phyloP scores from a whole-genome alignment of 2,888 invertebrate species.

The Aromia moschata region DNA sequence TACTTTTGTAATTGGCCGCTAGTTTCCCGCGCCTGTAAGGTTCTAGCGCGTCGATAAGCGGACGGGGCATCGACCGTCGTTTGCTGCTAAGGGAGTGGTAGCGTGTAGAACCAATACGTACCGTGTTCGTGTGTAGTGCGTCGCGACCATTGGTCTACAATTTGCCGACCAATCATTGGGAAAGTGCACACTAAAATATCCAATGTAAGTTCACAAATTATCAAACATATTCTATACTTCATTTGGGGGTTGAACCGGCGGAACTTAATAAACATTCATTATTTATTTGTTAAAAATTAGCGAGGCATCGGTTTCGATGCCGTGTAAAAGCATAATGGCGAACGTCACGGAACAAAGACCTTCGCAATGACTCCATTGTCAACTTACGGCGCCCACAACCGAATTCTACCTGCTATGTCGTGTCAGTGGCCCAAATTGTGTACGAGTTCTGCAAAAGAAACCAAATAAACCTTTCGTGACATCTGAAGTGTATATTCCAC shows the following conservation, averaged over 20 bases:
- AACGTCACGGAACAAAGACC: conserved; percentile 36
- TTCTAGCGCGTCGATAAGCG: conserved; percentile 57
- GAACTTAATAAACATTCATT: conserved; percentile 52
- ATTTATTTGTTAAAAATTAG: conserved; percentile 35
- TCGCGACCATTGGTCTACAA: conserved; percentile 86
- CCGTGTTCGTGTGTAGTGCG: conserved; percentile 73
- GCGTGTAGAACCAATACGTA: conserved; percentile 77
- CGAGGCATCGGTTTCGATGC: conserved; percentile 1
- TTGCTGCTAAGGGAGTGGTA: conserved; percentile 70
- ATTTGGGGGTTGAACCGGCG: conserved; percentile 57
- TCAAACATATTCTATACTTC: conserved; percentile 65
- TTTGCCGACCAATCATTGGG: conserved; percentile 90
- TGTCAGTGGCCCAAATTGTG: no score
- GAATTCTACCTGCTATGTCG: not conserved
- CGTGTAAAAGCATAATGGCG: conserved; percentile 30
- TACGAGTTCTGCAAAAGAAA: no score
- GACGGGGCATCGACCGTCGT: conserved; percentile 61
- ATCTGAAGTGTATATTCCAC: no score
- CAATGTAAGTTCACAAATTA: conserved; percentile 80
- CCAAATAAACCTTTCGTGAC: no score
- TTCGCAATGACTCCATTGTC: conserved; percentile 23
- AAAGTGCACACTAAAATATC: conserved; percentile 78
- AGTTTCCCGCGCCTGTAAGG: conserved; percentile 59
- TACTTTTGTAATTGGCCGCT: conserved; percentile 61
- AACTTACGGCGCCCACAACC: not conserved